phyloP scores from a whole-genome alignment of 92 coral and sea anemone genomes.

The Parazoanthus swiftii region DNA sequence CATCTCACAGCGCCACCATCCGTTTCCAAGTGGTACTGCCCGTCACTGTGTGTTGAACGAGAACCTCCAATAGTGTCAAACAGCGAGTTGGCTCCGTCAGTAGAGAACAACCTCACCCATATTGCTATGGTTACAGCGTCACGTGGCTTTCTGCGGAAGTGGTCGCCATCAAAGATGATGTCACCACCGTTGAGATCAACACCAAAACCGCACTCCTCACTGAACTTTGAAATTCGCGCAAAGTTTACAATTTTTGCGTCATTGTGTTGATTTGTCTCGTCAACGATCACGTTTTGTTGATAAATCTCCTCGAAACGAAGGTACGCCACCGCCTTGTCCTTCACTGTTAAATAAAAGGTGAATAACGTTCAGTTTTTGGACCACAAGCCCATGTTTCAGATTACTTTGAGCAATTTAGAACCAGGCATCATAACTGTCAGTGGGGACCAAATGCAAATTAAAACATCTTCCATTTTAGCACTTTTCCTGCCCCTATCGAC shows the following conservation, averaged over 20 bases:
- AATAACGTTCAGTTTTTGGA: not conserved
- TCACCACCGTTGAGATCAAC: slow-evolving; percentile 93
- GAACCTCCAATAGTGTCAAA: slow-evolving; percentile 95
- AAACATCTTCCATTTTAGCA: too few species aligned
- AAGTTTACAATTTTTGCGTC: slow-evolving; percentile 88
- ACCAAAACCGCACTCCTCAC: slow-evolving; percentile 94
- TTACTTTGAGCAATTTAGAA: not conserved
- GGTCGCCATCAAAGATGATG: slow-evolving; percentile 77
- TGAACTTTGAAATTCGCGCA: slow-evolving; percentile 84
- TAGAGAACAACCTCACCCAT: slow-evolving; percentile 80
- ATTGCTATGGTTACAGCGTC: slow-evolving; percentile 80
- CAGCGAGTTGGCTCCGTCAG: slow-evolving; percentile 71
- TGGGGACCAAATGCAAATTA: not conserved
- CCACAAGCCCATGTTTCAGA: not conserved
- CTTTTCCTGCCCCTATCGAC: not conserved
- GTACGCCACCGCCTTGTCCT: slow-evolving; percentile 79
- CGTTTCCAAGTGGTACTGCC: slow-evolving; percentile 82
- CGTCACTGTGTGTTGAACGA: slow-evolving; percentile 75
- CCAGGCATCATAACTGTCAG: not conserved
- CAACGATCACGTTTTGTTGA: slow-evolving; percentile 76
- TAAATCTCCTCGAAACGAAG: slow-evolving; percentile 89
- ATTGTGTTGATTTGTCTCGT: slow-evolving; percentile 80
- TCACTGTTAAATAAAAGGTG: slow-evolving; percentile 53
- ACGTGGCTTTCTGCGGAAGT: slow-evolving; percentile 76
- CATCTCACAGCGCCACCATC: slow-evolving; percentile 79